These are phyloP conservation scores for Caenorhabditis sulstoni DNA, from an alignment of 2,888 invertebrate genomes.

Conservation along the genomic window DNA sequence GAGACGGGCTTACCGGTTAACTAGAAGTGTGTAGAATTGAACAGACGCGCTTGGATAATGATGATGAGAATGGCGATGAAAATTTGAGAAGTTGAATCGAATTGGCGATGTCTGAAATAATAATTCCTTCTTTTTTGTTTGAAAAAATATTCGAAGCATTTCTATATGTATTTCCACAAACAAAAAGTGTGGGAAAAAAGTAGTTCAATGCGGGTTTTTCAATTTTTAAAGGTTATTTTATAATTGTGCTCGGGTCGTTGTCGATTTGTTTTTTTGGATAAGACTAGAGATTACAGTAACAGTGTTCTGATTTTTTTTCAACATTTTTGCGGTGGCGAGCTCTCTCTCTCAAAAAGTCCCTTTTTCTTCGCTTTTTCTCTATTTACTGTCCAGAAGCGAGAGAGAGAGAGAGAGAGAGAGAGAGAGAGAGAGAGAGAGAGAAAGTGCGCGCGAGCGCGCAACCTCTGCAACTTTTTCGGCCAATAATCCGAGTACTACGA, in stretches of 20 bases:
- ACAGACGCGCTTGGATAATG: no score
- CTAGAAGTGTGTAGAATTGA: no score
- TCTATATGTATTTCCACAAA: no score
- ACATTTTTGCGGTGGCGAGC: neutral
- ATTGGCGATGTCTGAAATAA: slow-evolving; percentile 42
- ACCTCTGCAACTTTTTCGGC: slow-evolving; percentile 38
- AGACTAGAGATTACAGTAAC: slow-evolving; percentile 13
- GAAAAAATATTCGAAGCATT: no score
- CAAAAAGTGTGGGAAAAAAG: no score
- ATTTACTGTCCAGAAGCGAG: slow-evolving; percentile 51
- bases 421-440: slow-evolving; percentile 13
- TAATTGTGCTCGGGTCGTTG: no score
- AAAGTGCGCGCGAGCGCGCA: slow-evolving; percentile 19
- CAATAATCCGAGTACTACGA: slow-evolving; percentile 55
- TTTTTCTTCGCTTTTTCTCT: slow-evolving; percentile 16
- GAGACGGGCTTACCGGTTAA: slow-evolving; percentile 2
- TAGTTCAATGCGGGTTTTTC: no score
- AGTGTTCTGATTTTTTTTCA: neutral
- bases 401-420: slow-evolving; percentile 17
- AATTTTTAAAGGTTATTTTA: no score
- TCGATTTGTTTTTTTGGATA: slow-evolving; percentile 2
- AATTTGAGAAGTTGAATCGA: slow-evolving; percentile 53
- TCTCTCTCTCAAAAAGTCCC: neutral
- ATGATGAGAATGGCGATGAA: no score
- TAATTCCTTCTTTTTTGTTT: no score